These are phyloP conservation scores for Elysia crispata DNA, from an alignment of 2,888 invertebrate species.

Conservation along the genomic window DNA sequence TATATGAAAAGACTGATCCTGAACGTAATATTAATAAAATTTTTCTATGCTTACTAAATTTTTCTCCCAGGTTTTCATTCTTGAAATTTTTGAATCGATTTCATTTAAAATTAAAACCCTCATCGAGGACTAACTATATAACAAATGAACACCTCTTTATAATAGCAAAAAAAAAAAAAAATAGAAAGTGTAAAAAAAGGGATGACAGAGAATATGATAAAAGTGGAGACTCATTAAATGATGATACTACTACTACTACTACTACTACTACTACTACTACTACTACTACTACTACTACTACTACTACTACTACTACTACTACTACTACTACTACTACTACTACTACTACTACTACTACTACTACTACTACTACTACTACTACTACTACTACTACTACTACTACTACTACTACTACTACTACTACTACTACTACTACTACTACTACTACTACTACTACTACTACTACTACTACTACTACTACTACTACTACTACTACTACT, in stretches of 20 bases:
- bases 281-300: conserved; percentile 28
- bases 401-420: conserved; percentile 31
- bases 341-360: conserved; percentile 30
- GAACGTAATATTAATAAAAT: too few relatives aligned
- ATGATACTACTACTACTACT: conserved; percentile 28
- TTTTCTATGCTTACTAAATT: too few relatives aligned
- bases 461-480: conserved; percentile 2
- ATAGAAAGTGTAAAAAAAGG: too few relatives aligned
- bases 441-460: conserved; percentile 24
- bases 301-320: conserved; percentile 28
- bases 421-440: conserved; percentile 24
- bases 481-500: conserved; percentile 30
- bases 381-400: conserved; percentile 34
- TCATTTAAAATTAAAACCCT: too few relatives aligned
- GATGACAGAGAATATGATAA: too few relatives aligned
- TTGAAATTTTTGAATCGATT: too few relatives aligned
- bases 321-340: conserved; percentile 28
- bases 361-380: conserved; percentile 31
- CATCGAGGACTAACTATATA: too few relatives aligned
- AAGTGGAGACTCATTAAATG: too few relatives aligned
- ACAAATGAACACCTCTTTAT: too few relatives aligned
- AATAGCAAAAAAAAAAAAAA: too few relatives aligned
- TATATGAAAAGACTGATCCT: too few relatives aligned
- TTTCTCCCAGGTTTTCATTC: too few relatives aligned
- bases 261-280: conserved; percentile 22